A percentile compares a stretch with the other conserved stretches of the same genome.
Evolutionary conservation across 2,113 vertebrate genomes (phyloP).

Genomic region (Enhydra lutris): DNA sequence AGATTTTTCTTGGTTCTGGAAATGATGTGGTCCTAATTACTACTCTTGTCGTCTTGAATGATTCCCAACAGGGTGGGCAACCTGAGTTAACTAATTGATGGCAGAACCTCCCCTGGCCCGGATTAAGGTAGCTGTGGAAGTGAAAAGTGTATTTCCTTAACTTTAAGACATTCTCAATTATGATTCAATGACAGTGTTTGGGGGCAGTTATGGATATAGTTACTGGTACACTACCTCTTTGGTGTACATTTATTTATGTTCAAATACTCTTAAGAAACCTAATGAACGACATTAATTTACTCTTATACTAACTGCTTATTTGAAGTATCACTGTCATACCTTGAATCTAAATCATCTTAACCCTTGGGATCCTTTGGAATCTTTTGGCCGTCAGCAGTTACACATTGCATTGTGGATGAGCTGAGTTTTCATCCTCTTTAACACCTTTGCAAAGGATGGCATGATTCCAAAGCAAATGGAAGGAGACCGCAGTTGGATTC

Average conservation of each 20-base stretch:
- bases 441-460: neutral
- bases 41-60: neutral
- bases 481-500: neutral
- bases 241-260: neutral
- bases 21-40: neutral
- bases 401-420: rapidly evolving
- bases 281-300: neutral
- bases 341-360: neutral
- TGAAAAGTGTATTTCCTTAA: neutral
- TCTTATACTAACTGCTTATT: neutral
- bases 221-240: neutral
- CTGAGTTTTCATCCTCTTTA: neutral
- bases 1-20: neutral
- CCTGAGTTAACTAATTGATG: neutral
- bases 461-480: neutral
- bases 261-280: neutral
- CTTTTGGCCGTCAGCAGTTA: neutral
- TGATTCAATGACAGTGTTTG: neutral
- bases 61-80: neutral
- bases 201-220: neutral
- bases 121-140: neutral
- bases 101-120: neutral
- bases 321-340: neutral
- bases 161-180: neutral
- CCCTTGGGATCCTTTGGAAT: neutral